Percentiles rank a stretch among this genome's conserved stretches.
These are phyloP conservation scores for Ptychoptera contaminata DNA, from an alignment of 2,888 invertebrate species.

Conservation along the genomic window DNA sequence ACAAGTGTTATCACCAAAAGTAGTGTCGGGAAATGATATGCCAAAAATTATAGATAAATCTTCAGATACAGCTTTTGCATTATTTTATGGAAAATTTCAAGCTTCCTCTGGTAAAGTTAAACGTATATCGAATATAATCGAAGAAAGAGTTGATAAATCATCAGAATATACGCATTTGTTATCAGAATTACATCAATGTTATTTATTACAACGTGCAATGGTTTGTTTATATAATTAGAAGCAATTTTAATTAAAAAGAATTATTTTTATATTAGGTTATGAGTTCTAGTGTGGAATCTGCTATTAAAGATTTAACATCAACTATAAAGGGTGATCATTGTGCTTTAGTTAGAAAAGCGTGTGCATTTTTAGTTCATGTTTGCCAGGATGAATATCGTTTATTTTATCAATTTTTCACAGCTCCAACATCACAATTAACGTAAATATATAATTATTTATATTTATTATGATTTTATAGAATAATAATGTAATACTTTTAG, in stretches of 20 bases:
- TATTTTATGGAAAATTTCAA: constrained; percentile 90
- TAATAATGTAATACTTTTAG: constrained; percentile 25
- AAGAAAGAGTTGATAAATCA: constrained; percentile 53
- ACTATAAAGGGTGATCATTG: constrained; percentile 62
- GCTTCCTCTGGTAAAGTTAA: constrained; percentile 76
- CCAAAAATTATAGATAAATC: constrained; percentile 17
- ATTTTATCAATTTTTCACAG: constrained; percentile 77
- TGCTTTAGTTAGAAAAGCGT: constrained; percentile 69
- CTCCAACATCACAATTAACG: constrained; percentile 47
- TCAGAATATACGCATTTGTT: constrained; percentile 59
- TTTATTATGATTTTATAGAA: background rate
- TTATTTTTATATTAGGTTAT: constrained; percentile 35
- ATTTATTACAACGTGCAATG: constrained; percentile 53
- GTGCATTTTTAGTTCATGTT: constrained; percentile 80
- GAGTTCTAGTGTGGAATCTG: constrained; percentile 51
- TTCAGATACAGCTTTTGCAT: constrained; percentile 58
- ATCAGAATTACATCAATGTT: constrained; percentile 67
- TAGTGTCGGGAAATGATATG: constrained; percentile 9
- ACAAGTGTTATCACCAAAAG: constrained; percentile 35
- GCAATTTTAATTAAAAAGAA: background rate
- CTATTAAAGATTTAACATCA: constrained; percentile 46
- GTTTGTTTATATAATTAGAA: constrained; percentile 25
- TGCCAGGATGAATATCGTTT: constrained; percentile 89
- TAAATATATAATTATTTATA: constrained; percentile 23
- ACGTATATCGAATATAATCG: constrained; percentile 66